A percentile compares a stretch with the other conserved stretches of the same genome.
These are phyloP conservation scores for Gandaritis pyraliata DNA, from an alignment of 2,888 invertebrate species.

Conservation along the genomic window DNA sequence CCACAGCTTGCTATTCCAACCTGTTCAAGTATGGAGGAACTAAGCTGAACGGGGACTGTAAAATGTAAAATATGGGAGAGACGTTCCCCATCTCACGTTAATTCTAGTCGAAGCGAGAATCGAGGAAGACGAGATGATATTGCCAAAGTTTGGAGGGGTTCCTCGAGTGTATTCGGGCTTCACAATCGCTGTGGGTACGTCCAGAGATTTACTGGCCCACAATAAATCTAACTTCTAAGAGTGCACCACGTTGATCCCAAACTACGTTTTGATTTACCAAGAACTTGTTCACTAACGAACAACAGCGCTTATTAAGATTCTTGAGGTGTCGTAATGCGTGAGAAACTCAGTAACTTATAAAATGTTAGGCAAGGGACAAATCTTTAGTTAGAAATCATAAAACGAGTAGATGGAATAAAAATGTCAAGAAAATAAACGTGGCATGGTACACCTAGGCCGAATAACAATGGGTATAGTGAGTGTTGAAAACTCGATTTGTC, in stretches of 20 bases:
- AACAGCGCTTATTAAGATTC: conserved; percentile 18
- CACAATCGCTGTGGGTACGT: conserved; percentile 47
- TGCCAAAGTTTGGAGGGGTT: conserved; percentile 62
- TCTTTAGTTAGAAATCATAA: conserved; percentile 26
- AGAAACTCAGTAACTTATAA: conserved; percentile 7
- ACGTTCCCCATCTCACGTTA: conserved; percentile 31
- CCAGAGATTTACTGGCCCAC: conserved; percentile 47
- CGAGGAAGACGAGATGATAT: conserved; percentile 53
- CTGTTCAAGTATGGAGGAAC: conserved; percentile 17
- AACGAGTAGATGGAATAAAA: conserved; percentile 30
- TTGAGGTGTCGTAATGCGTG: conserved; percentile 8
- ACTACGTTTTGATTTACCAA: conserved; percentile 19
- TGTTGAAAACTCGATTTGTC: conserved; percentile 66
- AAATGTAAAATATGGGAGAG: conserved; percentile 32
- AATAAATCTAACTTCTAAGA: conserved; percentile 36
- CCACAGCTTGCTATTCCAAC: conserved; percentile 10
- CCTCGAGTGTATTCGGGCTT: conserved; percentile 48
- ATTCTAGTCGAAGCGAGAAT: conserved; percentile 44
- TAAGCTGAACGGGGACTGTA: conserved; percentile 29
- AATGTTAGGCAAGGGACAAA: conserved; percentile 10
- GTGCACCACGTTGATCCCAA: conserved; percentile 9
- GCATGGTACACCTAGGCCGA: conserved; percentile 52
- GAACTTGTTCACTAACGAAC: conserved; percentile 12
- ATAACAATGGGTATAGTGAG: conserved; percentile 54
- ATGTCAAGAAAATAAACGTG: conserved; percentile 32